phyloP scores from a whole-genome alignment of 2,888 invertebrate species.

The Sinelater perroti region DNA sequence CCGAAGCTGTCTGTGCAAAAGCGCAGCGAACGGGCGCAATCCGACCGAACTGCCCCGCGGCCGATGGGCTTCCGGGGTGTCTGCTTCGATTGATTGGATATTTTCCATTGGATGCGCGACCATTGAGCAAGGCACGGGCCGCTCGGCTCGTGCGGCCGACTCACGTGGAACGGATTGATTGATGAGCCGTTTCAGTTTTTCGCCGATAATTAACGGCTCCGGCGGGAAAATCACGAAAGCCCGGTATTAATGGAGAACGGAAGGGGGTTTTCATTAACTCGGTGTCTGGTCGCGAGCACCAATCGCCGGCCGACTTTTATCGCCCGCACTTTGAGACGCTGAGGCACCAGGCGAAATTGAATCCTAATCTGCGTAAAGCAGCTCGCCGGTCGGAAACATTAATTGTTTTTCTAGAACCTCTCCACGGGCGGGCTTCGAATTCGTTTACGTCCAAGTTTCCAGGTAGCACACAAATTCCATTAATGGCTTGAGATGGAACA shows the following conservation, averaged over 20 bases:
- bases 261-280: neutral
- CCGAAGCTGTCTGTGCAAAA: slow-evolving; percentile 11
- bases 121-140: neutral
- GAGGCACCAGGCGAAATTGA: no score
- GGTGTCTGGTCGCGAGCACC: no score
- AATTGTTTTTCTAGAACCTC: slow-evolving; percentile 1
- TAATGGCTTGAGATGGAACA: neutral
- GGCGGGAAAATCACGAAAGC: neutral
- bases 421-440: neutral
- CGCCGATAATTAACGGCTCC: neutral
- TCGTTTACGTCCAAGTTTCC: neutral
- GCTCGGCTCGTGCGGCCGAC: neutral
- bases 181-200: neutral
- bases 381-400: no score
- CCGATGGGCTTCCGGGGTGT: slow-evolving; percentile 1
- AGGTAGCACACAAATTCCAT: neutral
- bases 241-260: neutral
- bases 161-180: slow-evolving; percentile 3
- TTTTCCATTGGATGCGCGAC: slow-evolving; percentile 2
- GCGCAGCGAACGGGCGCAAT: slow-evolving; percentile 11
- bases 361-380: no score
- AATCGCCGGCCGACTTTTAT: no score
- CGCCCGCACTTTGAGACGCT: no score
- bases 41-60: slow-evolving; percentile 9
- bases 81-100: slow-evolving; percentile 11